These are phyloP conservation scores for Oncopeltus fasciatus DNA, from an alignment of 1,140 invertebrate species.

Conservation along the genomic window DNA sequence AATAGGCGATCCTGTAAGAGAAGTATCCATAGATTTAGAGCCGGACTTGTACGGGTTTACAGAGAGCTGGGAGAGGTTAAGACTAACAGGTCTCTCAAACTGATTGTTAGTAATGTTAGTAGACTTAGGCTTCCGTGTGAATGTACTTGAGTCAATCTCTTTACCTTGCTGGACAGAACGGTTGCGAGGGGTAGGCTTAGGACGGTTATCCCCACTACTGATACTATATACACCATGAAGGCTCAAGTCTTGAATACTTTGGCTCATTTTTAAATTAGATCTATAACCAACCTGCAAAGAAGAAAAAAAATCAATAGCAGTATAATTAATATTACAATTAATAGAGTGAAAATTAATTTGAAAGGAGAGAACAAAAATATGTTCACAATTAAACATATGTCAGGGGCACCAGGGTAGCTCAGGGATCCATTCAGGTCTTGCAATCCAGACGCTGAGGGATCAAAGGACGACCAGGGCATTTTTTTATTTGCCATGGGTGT, in stretches of 20 bases:
- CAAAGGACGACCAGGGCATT: too few relatives aligned
- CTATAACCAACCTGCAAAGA: slow-evolving; percentile 51
- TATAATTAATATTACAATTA: background rate
- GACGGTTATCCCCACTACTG: slow-evolving; percentile 27
- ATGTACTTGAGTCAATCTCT: slow-evolving; percentile 32
- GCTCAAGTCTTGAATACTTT: slow-evolving; percentile 62
- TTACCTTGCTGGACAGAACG: slow-evolving; percentile 28
- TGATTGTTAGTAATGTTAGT: slow-evolving; percentile 19
- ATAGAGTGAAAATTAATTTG: background rate
- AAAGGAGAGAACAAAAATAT: too few relatives aligned
- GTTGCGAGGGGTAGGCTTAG: slow-evolving; percentile 31
- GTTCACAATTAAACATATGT: too few relatives aligned
- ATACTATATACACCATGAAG: slow-evolving; percentile 32
- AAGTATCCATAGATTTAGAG: slow-evolving; percentile 23
- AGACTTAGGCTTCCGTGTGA: slow-evolving; percentile 30
- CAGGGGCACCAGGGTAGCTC: too few relatives aligned
- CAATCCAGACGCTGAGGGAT: too few relatives aligned
- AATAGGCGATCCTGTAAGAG: slow-evolving; percentile 35
- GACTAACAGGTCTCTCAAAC: slow-evolving; percentile 8
- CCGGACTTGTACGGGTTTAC: slow-evolving; percentile 15
- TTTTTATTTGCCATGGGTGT: too few relatives aligned
- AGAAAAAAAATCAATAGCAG: background rate
- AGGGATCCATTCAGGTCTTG: too few relatives aligned
- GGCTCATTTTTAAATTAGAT: slow-evolving; percentile 62
- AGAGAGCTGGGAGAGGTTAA: slow-evolving; percentile 14